A percentile compares a stretch with the other conserved stretches of the same genome.
Conservation (phyloP, 2,888 invertebrate genomes). For the Eupithecia dodoneata region DNA sequence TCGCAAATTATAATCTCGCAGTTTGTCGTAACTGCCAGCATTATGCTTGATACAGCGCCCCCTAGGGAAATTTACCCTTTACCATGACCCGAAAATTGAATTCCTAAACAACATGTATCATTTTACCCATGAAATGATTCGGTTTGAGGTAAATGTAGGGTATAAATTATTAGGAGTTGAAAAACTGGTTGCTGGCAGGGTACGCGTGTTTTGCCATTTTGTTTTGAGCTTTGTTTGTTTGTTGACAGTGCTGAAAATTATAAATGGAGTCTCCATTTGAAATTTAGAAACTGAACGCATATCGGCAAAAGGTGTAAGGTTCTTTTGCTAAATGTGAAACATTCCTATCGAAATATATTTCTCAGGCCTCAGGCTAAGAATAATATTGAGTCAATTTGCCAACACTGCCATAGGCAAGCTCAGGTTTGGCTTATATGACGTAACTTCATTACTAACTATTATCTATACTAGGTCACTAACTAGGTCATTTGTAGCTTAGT, state of each 20-base stretch:
- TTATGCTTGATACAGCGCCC: constrained; percentile 41
- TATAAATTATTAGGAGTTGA: constrained; percentile 7
- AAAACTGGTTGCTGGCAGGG: constrained; percentile 6
- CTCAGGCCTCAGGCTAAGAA: neutral
- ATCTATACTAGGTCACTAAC: neutral
- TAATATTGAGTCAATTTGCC: neutral
- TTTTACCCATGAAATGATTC: constrained; percentile 30
- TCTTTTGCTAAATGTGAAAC: neutral
- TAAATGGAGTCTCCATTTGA: neutral
- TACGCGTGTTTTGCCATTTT: neutral
- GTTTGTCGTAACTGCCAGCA: constrained; percentile 24
- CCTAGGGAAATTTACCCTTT: constrained; percentile 45
- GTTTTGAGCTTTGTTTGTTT: neutral
- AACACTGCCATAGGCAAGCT: neutral
- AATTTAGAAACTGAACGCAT: neutral
- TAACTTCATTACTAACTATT: neutral
- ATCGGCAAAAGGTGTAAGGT: neutral
- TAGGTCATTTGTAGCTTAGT: neutral
- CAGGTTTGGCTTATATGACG: neutral
- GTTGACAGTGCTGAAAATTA: neutral
- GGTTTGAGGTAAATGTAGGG: neutral
- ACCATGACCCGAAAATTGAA: constrained; percentile 50
- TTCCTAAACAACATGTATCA: constrained; percentile 45
- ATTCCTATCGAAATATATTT: neutral
- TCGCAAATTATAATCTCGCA: constrained; percentile 26